Evolutionary conservation across 2,797 vertebrate genomes (phyloP), one percentile per base, ranked within the genome.

Genomic region (Onychomys arenicola): DNA sequence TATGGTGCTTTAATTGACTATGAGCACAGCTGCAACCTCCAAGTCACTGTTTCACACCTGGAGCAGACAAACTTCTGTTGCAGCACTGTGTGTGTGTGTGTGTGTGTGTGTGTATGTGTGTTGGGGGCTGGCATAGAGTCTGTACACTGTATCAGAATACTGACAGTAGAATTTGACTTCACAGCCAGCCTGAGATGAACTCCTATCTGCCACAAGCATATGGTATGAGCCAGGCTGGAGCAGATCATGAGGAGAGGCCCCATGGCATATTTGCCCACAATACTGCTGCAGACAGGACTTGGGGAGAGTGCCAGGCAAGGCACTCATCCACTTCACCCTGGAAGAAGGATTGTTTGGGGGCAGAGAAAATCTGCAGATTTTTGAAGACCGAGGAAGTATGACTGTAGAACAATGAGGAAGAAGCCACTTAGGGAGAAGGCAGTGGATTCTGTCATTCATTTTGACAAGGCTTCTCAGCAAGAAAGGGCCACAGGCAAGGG

Each of bases 391-490:
- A 89, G 95, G 69, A 96, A 93, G 93, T 0, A 1, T 19, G 92
- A 95, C 83, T 92, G 52, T 75, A 52, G 90, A 85, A 34, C 89
- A 67, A 69, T 55, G 82, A 95, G 43, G 89, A 86, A 73, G 0
- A 0, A 90, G 93, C 69, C 85, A 10, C 40, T 95, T 87, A 55
- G 87, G 91, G 25, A 84, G 89, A 90, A 80, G 73, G 87, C 87
- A 83, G 91, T 29, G 12, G 81, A n/a, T 89, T 71, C 63, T 78
- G 96, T 43, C 80, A 63, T 97, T 96, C 75, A 40, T 25, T 8
- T n/a, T 97, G 93, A 97, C 73, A 85, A 75, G 90, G 69, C 52
- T 93, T 84, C 77, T 93, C 57, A 69, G 82, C 3, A 57, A 93
- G 57, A 77, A 88, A 32, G 59, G 0, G 96, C 1, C 88, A 90